Percentiles rank a stretch among this genome's conserved stretches.
These are phyloP conservation scores for Hepsetus odoe DNA, from an alignment of 2,113 vertebrate species.

Conservation along the genomic window DNA sequence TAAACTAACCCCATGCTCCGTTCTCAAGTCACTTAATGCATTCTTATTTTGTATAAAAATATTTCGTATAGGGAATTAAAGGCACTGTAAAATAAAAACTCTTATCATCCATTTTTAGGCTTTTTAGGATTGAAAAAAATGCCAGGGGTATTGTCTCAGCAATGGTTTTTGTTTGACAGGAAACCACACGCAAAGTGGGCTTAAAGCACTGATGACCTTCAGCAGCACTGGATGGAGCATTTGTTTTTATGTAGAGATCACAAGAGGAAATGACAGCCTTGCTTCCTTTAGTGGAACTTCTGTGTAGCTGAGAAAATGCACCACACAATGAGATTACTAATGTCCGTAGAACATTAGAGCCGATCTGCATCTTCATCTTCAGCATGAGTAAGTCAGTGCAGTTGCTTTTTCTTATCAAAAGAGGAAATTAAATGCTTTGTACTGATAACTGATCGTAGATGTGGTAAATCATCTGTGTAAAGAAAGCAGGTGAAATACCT, in stretches of 20 bases:
- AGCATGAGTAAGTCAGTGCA: background rate
- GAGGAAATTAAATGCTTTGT: too few relatives aligned
- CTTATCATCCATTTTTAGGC: too few relatives aligned
- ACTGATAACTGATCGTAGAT: too few relatives aligned
- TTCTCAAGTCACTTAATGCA: too few relatives aligned
- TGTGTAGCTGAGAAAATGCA: background rate
- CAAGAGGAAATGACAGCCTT: background rate
- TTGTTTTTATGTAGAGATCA: background rate
- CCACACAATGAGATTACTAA: background rate
- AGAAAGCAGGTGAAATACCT: too few relatives aligned
- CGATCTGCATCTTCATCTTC: background rate
- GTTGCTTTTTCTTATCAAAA: background rate
- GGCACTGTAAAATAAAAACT: too few relatives aligned
- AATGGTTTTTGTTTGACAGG: background rate
- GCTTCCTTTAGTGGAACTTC: background rate
- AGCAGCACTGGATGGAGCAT: background rate
- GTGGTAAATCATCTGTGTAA: too few relatives aligned
- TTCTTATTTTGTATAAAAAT: too few relatives aligned
- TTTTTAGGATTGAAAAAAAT: background rate
- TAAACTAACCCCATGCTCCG: too few relatives aligned
- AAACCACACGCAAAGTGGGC: slow-evolving; percentile 7
- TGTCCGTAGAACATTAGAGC: background rate
- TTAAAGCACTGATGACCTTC: background rate
- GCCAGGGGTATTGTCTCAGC: background rate
- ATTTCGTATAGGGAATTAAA: too few relatives aligned